phyloP scores from a whole-genome alignment of 2,888 invertebrate genomes.

The Pristionchus fissidentatus region DNA sequence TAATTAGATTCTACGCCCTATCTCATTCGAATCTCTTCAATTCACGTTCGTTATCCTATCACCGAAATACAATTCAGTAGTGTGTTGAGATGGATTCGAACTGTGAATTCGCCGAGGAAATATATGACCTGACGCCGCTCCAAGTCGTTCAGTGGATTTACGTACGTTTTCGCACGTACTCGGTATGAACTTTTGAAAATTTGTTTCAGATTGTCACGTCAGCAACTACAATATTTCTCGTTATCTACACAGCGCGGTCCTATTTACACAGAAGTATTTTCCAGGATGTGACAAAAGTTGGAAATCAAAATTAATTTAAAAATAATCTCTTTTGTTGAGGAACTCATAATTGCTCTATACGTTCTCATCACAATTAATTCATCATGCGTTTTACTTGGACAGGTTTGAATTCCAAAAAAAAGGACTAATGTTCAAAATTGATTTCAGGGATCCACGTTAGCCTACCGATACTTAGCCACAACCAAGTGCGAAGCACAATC shows the following conservation, averaged over 20 bases:
- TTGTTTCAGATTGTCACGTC: background rate
- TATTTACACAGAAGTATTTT: background rate
- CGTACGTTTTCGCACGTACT: background rate
- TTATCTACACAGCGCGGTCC: background rate
- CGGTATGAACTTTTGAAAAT: too few relatives aligned
- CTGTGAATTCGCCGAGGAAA: background rate
- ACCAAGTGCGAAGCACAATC: background rate
- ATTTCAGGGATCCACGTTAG: background rate
- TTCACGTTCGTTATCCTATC: too few relatives aligned
- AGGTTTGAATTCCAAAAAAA: background rate
- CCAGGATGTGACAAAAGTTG: background rate
- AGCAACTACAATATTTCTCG: background rate
- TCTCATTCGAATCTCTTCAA: too few relatives aligned
- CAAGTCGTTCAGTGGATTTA: background rate
- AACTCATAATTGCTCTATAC: background rate
- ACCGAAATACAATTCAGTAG: too few relatives aligned
- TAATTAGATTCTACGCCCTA: too few relatives aligned
- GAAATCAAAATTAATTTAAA: background rate
- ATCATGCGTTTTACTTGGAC: background rate
- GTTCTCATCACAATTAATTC: background rate
- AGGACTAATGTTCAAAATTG: background rate
- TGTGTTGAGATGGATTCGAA: too few relatives aligned
- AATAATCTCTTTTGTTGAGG: constrained; percentile 7
- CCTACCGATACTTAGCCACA: background rate
- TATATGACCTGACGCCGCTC: background rate